Evolutionary conservation across 2,797 vertebrate species (phyloP), one percentile per base, ranked within the genome.

Genomic region (Nyctalus aviator): DNA sequence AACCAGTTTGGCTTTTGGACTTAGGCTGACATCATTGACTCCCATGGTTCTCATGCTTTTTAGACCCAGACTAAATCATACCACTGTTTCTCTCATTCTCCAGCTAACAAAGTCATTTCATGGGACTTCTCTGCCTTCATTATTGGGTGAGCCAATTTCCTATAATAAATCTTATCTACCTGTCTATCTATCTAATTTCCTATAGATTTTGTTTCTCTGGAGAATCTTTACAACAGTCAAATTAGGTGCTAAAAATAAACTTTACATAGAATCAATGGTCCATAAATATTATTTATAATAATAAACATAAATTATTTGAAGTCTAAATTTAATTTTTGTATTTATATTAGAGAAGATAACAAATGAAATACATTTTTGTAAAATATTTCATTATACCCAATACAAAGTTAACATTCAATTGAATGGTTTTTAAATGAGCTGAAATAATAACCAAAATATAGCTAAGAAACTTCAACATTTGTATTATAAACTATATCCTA

Each of bases 261-360:
- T 18, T 20, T 75, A 2, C 6, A 48, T 48, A 78, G 30, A 71
- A 48, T 78, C 48, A 85, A 2, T 69, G 1, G 1, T 71, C 18
- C 15, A 78, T 66, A 95, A 53, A 84, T 76, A 84, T 25, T 59
- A 83, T n/a, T 86, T 62, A 15, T 53, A 55, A 92, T 4, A 32
- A 78, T 62, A 57, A 77, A 83, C 48, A 50, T 50, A 90, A 90
- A 94, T 72, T 91, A 93, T 64, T 91, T 78, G 59, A 83, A 82
- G 72, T 71, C 30, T 66, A 71, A 30, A 86, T 88, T 94, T 62
- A 75, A 32, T 69, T 71, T 84, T n/a, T 82, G 5, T 69, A 11
- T 69, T 92, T 44, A 57, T 73, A 66, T 48, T 84, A 57, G 18
- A 37, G 73, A 88, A 3, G 82, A 86, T 55, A 76, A 55, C 50